These are phyloP conservation scores for Cyclina sinensis DNA, from an alignment of 1,140 invertebrate species.

Conservation along the genomic window DNA sequence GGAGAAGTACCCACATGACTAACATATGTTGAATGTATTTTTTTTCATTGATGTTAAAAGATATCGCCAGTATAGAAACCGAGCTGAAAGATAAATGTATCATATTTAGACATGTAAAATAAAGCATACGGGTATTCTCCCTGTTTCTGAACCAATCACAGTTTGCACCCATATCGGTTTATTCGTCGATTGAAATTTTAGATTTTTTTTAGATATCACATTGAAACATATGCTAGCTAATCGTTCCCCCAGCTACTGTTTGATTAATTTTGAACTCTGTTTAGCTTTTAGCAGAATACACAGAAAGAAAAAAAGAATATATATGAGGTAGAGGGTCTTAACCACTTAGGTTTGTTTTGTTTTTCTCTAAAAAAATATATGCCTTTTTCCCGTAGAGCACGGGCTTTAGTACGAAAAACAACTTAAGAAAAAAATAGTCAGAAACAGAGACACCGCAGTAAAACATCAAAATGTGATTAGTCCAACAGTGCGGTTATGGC, in stretches of 20 bases:
- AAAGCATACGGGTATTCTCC: constrained; percentile 9
- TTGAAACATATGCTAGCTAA: background rate
- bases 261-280: background rate
- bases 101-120: background rate
- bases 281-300: no score
- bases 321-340: no score
- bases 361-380: no score
- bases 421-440: no score
- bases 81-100: constrained; percentile 17
- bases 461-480: no score
- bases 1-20: background rate
- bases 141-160: background rate
- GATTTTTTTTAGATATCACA: background rate
- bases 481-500: no score
- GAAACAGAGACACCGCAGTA: no score
- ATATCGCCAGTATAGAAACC: background rate
- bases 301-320: no score
- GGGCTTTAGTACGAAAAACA: no score
- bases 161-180: constrained; percentile 40
- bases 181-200: background rate
- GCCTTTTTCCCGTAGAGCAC: no score
- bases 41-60: background rate
- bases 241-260: background rate
- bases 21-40: background rate
- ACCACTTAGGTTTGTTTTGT: no score